Evolutionary conservation across 2,888 invertebrate species (phyloP).

Genomic region (Cryptophagus acutangulus): DNA sequence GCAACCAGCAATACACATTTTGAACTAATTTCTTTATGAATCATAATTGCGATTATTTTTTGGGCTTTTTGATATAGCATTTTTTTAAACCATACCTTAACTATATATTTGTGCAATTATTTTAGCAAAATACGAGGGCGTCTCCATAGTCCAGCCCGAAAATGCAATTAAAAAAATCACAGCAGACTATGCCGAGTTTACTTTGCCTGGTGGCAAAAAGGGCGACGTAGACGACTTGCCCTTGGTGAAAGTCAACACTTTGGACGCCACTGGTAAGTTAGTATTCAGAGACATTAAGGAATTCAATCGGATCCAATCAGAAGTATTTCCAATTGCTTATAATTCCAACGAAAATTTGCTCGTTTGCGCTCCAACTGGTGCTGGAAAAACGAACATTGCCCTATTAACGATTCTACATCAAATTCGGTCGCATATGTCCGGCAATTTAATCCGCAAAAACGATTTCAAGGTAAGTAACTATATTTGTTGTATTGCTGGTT

Average conservation of each 20-base stretch:
- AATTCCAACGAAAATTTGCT: constrained; percentile 94
- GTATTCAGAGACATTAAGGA: constrained; percentile 83
- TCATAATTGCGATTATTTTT: not conserved
- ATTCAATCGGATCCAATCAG: constrained; percentile 91
- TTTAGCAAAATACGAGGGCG: constrained; percentile 36
- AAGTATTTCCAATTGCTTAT: constrained; percentile 94
- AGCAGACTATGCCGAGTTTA: constrained; percentile 79
- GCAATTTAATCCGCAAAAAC: constrained; percentile 78
- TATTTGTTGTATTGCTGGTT: not conserved
- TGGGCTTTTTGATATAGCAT: not conserved
- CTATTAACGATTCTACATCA: constrained; percentile 88
- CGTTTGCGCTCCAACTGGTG: constrained; percentile 98
- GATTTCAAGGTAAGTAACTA: constrained; percentile 73
- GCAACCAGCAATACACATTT: too few relatives aligned
- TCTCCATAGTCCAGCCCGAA: constrained; percentile 55
- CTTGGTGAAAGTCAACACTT: constrained; percentile 39
- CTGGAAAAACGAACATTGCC: constrained; percentile 98
- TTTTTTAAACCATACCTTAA: constrained; percentile 1
- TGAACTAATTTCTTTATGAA: not conserved
- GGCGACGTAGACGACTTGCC: constrained; percentile 56
- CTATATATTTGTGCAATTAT: constrained; percentile 10
- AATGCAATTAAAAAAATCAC: constrained; percentile 68
- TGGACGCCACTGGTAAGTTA: constrained; percentile 74
- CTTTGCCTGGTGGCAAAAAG: constrained; percentile 67
- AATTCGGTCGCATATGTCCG: constrained; percentile 77